Conservation (phyloP, 2,113 vertebrate species). For the Elephantulus edwardii region DNA sequence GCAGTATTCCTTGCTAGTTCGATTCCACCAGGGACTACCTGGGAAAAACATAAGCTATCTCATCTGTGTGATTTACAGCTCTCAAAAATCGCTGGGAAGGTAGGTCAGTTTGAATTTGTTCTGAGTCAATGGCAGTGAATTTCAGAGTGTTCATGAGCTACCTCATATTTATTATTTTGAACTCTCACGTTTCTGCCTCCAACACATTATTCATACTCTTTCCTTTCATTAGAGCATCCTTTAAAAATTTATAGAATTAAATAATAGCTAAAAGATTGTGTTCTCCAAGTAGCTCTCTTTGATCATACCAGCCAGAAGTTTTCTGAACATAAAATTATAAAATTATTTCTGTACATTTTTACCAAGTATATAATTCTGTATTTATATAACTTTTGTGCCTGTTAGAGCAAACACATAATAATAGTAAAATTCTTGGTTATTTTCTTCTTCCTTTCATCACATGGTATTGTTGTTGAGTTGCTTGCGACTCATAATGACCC, state of each 20-base stretch:
- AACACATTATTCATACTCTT: not conserved
- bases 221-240: not conserved
- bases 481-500: no score
- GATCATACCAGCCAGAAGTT: not conserved
- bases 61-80: no score
- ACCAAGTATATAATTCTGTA: not conserved
- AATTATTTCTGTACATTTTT: constrained; percentile 4
- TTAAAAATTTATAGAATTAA: not conserved
- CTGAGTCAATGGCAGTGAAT: no score
- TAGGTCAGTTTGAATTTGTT: no score
- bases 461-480: no score
- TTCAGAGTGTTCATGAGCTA: not conserved
- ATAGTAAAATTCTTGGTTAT: not conserved
- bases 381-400: not conserved
- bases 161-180: not conserved
- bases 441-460: not conserved
- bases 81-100: no score
- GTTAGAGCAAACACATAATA: not conserved
- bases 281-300: not conserved
- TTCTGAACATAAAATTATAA: not conserved
- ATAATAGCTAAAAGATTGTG: not conserved
- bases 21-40: no score
- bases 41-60: no score
- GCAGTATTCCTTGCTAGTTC: no score
- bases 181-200: not conserved